Evolutionary conservation across 2,888 invertebrate species (phyloP), one percentile per base, ranked within the genome.

Genomic region (Phaedon cochleariae): DNA sequence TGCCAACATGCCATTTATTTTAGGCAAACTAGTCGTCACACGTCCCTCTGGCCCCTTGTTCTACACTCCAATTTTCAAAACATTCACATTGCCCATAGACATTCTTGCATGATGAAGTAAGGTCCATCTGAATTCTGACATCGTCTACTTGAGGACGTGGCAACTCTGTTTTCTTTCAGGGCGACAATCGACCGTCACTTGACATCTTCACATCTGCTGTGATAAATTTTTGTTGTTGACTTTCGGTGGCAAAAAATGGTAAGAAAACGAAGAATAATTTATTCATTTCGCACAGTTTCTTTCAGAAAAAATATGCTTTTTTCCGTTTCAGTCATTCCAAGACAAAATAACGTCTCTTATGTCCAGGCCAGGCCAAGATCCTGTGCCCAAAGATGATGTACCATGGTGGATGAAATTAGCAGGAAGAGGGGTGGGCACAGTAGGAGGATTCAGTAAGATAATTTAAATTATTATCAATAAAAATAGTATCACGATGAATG

Each of bases 391-490:
- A 86, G 94, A 94, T 84, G 93, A 93, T 84, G 89, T 91, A 74
- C 92, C 95, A 74, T 94, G 93, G 94, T 95, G 92, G 90, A 88
- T 95, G 88, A 94, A 93, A 85, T 94, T 93, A 85, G 92, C 90
- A 82, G 93, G 92, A 75, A 89, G 94, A 80, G 89, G 90, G 73
- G 85, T 95, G 76, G 96, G 95, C 71, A 93, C 93, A 73, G 89
- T 92, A 82, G 95, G 92, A 82, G 91, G 94, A 82, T 88, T 92
- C 83, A 87, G 95, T 95, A 86, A 88, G 92, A 89, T 31, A 54
- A 54, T 52, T 52, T 26, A 26, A 26, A 5, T 5, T 26, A 26
- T 26, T 26, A 55, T 31, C 45, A 20, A 46, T 46, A 51, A 51
- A n/a, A n/a, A n/a, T n/a, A n/a, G n/a, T n/a, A n/a, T n/a, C n/a